These are phyloP conservation scores for Gadopsis marmoratus DNA, from an alignment of 2,797 vertebrate genomes.

Conservation along the genomic window DNA sequence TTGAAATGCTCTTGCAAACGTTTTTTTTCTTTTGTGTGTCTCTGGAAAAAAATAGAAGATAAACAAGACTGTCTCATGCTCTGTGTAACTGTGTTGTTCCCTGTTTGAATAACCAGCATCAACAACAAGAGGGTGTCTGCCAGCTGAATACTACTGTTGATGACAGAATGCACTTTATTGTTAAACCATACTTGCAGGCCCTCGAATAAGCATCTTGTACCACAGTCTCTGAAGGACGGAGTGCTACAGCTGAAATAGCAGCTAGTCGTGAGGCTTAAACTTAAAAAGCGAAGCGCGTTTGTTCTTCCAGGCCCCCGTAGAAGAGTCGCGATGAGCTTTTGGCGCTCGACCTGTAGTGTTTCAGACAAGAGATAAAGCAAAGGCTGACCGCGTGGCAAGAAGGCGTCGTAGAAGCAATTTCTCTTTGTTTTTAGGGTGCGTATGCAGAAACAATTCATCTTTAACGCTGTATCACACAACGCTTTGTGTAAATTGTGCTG, in stretches of 20 bases:
- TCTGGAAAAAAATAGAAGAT: slow-evolving; percentile 10
- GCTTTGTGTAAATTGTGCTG: neutral
- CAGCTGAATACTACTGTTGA: neutral
- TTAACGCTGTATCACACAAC: neutral
- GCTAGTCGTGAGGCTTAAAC: neutral
- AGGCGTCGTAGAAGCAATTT: neutral
- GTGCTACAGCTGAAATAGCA: neutral
- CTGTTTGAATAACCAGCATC: neutral
- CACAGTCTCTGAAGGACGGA: neutral
- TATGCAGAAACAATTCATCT: neutral
- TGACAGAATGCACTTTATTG: neutral
- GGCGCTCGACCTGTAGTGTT: slow-evolving; percentile 49
- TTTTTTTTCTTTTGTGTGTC: too few relatives aligned
- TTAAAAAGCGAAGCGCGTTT: slow-evolving; percentile 1
- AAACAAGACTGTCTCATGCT: slow-evolving; percentile 4
- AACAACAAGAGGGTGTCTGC: neutral
- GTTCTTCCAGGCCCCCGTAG: slow-evolving; percentile 58
- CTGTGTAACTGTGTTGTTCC: slow-evolving; percentile 3
- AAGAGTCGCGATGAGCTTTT: slow-evolving; percentile 29
- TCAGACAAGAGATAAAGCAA: slow-evolving; percentile 35
- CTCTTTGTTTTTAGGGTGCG: slow-evolving; percentile 34
- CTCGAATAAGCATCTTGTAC: neutral
- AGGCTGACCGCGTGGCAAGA: slow-evolving; percentile 60
- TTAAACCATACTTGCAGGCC: neutral
- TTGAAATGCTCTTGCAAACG: slow-evolving; percentile 52